phyloP scores from a whole-genome alignment of 2,797 vertebrate genomes.

The Crenichthys baileyi region DNA sequence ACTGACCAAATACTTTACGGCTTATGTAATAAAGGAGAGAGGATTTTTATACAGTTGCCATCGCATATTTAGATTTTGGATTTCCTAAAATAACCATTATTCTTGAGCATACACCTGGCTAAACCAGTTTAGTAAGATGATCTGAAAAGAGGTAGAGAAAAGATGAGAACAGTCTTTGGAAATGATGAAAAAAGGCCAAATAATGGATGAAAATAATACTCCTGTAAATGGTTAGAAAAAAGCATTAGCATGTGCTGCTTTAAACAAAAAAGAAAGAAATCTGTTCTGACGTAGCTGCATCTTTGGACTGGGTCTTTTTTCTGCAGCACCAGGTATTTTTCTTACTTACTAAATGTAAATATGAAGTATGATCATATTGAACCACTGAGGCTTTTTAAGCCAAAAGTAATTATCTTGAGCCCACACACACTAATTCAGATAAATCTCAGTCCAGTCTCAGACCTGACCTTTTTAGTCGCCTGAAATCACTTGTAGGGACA shows the following conservation, averaged over 20 bases:
- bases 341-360: neutral
- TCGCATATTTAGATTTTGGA: neutral
- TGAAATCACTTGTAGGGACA: neutral
- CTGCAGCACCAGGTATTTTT: neutral
- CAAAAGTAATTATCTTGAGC: neutral
- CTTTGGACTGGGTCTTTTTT: neutral
- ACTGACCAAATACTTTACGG: neutral
- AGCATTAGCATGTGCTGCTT: neutral
- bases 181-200: constrained; percentile 9
- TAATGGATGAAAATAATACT: neutral
- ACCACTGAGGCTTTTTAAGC: neutral
- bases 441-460: neutral
- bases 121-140: constrained; percentile 3
- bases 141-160: neutral
- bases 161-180: neutral
- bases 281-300: neutral
- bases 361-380: constrained; percentile 7
- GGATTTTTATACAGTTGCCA: neutral
- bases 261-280: neutral
- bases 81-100: neutral
- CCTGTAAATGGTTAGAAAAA: neutral
- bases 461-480: neutral
- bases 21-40: neutral
- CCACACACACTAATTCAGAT: neutral
- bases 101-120: constrained; percentile 6